These are phyloP conservation scores for Ricordea florida DNA, from an alignment of 92 coral and sea anemone species.

Conservation along the genomic window DNA sequence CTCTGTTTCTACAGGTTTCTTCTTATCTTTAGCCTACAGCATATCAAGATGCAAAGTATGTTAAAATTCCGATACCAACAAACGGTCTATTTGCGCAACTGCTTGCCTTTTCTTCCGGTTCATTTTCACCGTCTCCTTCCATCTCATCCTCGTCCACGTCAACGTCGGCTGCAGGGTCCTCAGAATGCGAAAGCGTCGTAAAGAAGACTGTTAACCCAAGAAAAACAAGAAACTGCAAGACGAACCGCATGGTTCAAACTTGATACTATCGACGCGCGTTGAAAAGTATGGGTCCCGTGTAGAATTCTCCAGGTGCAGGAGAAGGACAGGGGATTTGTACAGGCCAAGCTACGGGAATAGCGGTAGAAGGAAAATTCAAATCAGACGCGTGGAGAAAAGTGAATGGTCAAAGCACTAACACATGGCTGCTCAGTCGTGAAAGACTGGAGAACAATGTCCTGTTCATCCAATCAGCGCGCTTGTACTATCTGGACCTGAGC, in stretches of 20 bases:
- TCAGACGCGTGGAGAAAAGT: conserved; percentile 88
- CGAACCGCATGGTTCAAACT: conserved; percentile 23
- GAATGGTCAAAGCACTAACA: conserved; percentile 86
- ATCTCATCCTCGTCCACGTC: conserved; percentile 67
- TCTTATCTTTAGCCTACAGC: conserved; percentile 68
- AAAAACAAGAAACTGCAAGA: conserved; percentile 22
- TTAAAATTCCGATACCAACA: background rate
- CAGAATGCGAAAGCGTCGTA: conserved; percentile 33
- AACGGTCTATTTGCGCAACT: background rate
- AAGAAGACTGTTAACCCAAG: conserved; percentile 41
- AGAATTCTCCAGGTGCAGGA: background rate
- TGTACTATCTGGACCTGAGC: conserved; percentile 7
- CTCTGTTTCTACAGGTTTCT: conserved; percentile 72
- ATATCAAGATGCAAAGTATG: background rate
- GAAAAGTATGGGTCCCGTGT: background rate
- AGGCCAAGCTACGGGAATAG: conserved; percentile 51
- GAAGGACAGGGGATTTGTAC: background rate
- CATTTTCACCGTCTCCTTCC: conserved; percentile 68
- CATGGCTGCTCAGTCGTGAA: conserved; percentile 54
- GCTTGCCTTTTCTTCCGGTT: conserved; percentile 73
- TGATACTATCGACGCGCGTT: too few relatives aligned
- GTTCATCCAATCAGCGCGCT: conserved; percentile 44
- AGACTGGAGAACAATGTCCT: conserved; percentile 24
- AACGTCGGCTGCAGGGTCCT: conserved; percentile 51
- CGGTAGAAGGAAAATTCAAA: conserved; percentile 15